phyloP scores from a whole-genome alignment of 2,888 invertebrate species.

The Polylopha cassiicola region DNA sequence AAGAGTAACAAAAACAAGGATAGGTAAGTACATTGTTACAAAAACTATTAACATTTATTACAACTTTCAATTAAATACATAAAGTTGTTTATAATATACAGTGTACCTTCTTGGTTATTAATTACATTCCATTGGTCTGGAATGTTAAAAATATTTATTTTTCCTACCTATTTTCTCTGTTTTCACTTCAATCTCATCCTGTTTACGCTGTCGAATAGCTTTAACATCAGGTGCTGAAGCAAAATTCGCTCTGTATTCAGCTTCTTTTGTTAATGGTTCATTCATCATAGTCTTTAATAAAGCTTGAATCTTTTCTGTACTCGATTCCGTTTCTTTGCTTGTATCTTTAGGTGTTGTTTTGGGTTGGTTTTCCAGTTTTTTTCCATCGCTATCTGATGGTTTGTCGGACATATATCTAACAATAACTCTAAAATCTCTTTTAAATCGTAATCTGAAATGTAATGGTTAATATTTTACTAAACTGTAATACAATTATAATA shows the following conservation, averaged over 20 bases:
- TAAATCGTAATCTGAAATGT: slow-evolving; percentile 38
- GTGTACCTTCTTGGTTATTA: no score
- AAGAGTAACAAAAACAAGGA: no score
- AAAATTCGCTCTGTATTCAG: slow-evolving; percentile 56
- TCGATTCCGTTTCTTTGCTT: slow-evolving; percentile 39
- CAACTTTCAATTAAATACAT: no score
- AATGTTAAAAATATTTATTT: neutral
- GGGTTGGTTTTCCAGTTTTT: slow-evolving; percentile 35
- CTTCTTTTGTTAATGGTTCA: slow-evolving; percentile 55
- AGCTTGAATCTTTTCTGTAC: slow-evolving; percentile 62
- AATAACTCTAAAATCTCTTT: slow-evolving; percentile 41
- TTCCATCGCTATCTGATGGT: slow-evolving; percentile 48
- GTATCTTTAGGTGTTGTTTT: slow-evolving; percentile 27
- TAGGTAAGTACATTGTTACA: no score
- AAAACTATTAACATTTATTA: no score
- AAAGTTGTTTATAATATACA: no score
- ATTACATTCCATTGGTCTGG: no score
- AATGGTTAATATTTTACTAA: neutral
- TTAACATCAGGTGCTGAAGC: slow-evolving; percentile 51
- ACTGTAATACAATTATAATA: slow-evolving; percentile 10
- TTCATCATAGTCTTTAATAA: slow-evolving; percentile 63
- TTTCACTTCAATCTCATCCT: slow-evolving; percentile 49
- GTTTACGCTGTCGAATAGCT: slow-evolving; percentile 36
- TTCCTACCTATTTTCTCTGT: slow-evolving; percentile 60
- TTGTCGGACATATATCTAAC: slow-evolving; percentile 48